phyloP scores from a whole-genome alignment of 1,140 invertebrate species.

The Aphelenchoides fujianensis region DNA sequence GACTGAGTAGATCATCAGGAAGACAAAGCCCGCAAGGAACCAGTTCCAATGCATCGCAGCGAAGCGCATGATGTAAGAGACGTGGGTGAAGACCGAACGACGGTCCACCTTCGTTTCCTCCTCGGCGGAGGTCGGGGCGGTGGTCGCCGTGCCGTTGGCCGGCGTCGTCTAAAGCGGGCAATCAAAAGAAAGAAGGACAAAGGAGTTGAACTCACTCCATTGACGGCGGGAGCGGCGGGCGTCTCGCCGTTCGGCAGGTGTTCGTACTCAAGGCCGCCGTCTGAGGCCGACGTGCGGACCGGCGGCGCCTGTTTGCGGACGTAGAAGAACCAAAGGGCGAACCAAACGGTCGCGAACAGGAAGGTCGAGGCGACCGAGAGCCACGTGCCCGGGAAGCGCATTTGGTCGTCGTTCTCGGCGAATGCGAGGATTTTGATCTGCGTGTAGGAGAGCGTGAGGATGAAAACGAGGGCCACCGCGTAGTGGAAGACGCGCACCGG shows the following conservation, averaged over 20 bases:
- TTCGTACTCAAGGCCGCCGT: conserved; percentile 9
- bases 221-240: conserved; percentile 1
- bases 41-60: conserved; percentile 2
- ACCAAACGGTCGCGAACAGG: background rate
- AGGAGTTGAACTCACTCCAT: too few species aligned
- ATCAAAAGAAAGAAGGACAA: too few species aligned
- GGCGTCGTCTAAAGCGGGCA: background rate
- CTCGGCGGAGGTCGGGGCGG: background rate
- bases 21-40: conserved; percentile 27
- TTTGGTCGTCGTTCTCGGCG: conserved; percentile 14
- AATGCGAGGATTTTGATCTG: conserved; percentile 12
- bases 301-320: background rate
- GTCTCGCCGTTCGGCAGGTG: background rate
- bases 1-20: conserved; percentile 30
- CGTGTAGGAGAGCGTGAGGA: background rate
- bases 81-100: conserved; percentile 9
- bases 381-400: conserved; percentile 21
- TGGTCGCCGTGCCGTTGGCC: background rate
- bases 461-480: background rate
- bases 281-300: conserved; percentile 18
- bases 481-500: background rate
- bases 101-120: conserved; percentile 10
- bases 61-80: conserved; percentile 18
- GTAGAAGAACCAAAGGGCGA: background rate
- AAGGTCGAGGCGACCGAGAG: conserved; percentile 16